Evolutionary conservation across 2,888 invertebrate genomes (phyloP).

Genomic region (Papilio protenor): DNA sequence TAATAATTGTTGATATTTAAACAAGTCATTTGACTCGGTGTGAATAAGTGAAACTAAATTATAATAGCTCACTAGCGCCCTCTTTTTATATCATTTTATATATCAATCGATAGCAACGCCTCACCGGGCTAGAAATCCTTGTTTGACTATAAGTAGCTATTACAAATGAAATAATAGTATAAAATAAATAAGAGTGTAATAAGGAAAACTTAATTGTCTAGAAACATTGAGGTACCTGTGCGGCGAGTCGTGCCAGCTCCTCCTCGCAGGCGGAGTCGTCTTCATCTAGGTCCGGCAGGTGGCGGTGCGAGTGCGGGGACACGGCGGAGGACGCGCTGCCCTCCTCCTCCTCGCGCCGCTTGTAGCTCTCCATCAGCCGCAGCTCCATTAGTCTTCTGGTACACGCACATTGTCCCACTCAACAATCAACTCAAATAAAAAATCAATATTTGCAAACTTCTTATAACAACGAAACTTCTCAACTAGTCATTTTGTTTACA

Average conservation of each 20-base stretch:
- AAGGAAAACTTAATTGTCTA: too few relatives aligned
- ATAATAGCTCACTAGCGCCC: too few relatives aligned
- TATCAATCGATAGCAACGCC: neutral
- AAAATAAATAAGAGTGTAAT: too few relatives aligned
- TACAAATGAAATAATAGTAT: neutral
- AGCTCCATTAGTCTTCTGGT: slow-evolving; percentile 87
- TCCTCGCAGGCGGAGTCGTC: slow-evolving; percentile 94
- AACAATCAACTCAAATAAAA: neutral
- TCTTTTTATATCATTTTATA: too few relatives aligned
- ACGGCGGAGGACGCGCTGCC: slow-evolving; percentile 97
- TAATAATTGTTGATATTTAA: neutral
- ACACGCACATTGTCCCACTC: neutral
- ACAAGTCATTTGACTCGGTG: too few relatives aligned
- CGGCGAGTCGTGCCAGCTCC: slow-evolving; percentile 90
- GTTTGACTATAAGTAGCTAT: neutral
- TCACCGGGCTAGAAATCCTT: too few relatives aligned
- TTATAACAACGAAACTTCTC: neutral
- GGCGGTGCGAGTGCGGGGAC: slow-evolving; percentile 97
- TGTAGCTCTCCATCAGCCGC: slow-evolving; percentile 79
- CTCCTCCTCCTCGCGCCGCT: slow-evolving; percentile 86
- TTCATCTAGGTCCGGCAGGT: slow-evolving; percentile 97
- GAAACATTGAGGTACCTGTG: slow-evolving; percentile 75
- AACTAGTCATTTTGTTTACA: too few relatives aligned
- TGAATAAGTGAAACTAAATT: too few relatives aligned
- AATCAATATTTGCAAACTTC: neutral